A percentile compares a stretch with the other conserved stretches of the same genome.
Conservation (phyloP, 2,888 invertebrate species). For the Clistopyga incitator region DNA sequence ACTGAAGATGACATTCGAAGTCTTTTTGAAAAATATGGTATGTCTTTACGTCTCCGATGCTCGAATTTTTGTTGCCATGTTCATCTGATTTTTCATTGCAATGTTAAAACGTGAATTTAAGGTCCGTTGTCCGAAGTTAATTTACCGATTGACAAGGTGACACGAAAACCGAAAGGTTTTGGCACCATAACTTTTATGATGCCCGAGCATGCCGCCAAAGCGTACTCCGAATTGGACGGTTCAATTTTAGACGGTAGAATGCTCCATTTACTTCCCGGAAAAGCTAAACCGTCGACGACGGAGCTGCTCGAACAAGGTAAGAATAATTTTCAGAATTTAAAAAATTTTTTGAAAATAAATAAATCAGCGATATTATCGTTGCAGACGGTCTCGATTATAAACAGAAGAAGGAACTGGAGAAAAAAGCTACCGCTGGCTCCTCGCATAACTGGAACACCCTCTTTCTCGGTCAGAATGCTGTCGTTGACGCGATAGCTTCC, state of each 20-base stretch:
- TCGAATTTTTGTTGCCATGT: conserved; percentile 27
- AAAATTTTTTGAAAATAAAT: background rate
- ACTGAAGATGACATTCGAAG: conserved; percentile 94
- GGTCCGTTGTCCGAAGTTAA: conserved; percentile 94
- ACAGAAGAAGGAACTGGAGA: conserved; percentile 91
- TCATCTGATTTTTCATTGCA: background rate
- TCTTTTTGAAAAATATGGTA: conserved; percentile 94
- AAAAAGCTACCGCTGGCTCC: conserved; percentile 90
- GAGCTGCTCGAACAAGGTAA: conserved; percentile 79
- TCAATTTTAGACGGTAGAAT: conserved; percentile 95
- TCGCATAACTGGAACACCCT: conserved; percentile 98
- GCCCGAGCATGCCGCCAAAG: conserved; percentile 97
- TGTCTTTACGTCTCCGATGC: conserved; percentile 1
- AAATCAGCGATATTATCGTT: conserved; percentile 2
- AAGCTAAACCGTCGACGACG: conserved; percentile 86
- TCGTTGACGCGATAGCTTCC: conserved; percentile 95
- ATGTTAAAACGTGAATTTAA: conserved; percentile 76
- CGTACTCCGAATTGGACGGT: conserved; percentile 96
- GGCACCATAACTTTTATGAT: conserved; percentile 96
- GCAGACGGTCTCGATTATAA: conserved; percentile 91
- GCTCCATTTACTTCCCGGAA: conserved; percentile 96
- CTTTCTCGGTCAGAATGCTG: conserved; percentile 96
- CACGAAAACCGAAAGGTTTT: conserved; percentile 95
- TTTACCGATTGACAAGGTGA: conserved; percentile 93
- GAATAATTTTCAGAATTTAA: background rate